Evolutionary conservation across 2,113 vertebrate genomes (phyloP).

Genomic region (Arvicanthis niloticus): DNA sequence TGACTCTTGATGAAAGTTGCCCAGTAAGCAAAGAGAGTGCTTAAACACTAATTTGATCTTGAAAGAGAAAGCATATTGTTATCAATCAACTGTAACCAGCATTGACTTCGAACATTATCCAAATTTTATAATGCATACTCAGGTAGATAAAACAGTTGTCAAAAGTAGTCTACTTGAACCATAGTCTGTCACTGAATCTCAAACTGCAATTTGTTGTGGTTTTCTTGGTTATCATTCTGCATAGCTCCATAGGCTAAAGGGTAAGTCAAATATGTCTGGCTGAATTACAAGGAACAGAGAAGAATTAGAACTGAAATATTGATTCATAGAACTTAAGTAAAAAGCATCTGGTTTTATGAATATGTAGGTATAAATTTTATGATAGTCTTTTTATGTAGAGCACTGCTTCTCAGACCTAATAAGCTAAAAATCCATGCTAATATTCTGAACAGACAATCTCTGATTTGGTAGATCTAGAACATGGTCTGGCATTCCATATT

Average conservation of each 20-base stretch:
- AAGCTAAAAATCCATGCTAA: background rate
- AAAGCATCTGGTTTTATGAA: background rate
- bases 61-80: slow-evolving; percentile 81
- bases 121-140: slow-evolving; percentile 72
- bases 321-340: background rate
- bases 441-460: background rate
- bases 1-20: slow-evolving; percentile 57
- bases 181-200: slow-evolving; percentile 72
- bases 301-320: background rate
- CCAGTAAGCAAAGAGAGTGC: slow-evolving; percentile 77
- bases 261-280: slow-evolving; percentile 44
- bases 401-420: background rate
- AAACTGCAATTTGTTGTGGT: slow-evolving; percentile 64
- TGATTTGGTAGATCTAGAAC: background rate
- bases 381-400: background rate
- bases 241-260: slow-evolving; percentile 38
- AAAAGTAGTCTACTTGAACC: slow-evolving; percentile 77
- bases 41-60: slow-evolving; percentile 83
- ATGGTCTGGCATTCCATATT: background rate
- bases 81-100: slow-evolving; percentile 80
- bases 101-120: slow-evolving; percentile 80
- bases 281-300: slow-evolving; percentile 46
- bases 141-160: slow-evolving; percentile 80
- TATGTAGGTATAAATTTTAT: background rate
- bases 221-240: slow-evolving; percentile 35